Conservation (phyloP, 2,113 vertebrate species). For the Benthochromis sp. region DNA sequence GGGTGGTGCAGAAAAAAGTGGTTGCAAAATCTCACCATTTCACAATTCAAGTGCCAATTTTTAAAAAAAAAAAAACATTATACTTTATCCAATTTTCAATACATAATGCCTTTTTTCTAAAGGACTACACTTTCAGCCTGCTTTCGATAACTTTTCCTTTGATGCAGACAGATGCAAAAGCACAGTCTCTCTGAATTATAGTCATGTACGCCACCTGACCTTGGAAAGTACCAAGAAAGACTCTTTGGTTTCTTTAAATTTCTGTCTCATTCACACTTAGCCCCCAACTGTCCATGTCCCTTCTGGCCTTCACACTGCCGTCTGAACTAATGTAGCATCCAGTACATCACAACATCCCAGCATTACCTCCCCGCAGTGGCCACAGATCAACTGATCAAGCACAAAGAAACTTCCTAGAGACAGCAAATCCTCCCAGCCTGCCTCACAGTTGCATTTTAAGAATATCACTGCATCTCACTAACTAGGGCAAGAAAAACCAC, state of each 20-base stretch:
- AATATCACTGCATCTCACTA: neutral
- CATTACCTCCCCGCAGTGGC: neutral
- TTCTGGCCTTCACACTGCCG: conserved; percentile 1
- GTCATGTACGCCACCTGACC: conserved; percentile 17
- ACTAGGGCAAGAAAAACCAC: neutral
- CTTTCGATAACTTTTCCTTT: neutral
- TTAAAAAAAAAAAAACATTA: neutral
- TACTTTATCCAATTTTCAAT: neutral
- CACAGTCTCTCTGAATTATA: conserved; percentile 7
- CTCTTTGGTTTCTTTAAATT: neutral
- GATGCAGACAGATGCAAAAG: neutral
- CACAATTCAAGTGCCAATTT: conserved; percentile 3
- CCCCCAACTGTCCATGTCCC: neutral
- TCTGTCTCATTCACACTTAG: conserved; percentile 3
- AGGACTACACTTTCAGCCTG: neutral
- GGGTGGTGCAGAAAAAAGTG: neutral
- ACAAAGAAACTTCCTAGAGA: neutral
- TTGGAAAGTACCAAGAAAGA: conserved; percentile 9
- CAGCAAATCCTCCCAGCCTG: neutral
- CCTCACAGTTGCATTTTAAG: neutral
- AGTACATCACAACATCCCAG: neutral
- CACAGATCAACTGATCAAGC: neutral
- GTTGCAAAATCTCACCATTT: neutral
- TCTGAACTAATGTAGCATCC: conserved; percentile 9
- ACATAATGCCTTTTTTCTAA: neutral